These are phyloP conservation scores for Drosophila ustulata DNA, from an alignment of 2,888 invertebrate genomes.

Conservation along the genomic window DNA sequence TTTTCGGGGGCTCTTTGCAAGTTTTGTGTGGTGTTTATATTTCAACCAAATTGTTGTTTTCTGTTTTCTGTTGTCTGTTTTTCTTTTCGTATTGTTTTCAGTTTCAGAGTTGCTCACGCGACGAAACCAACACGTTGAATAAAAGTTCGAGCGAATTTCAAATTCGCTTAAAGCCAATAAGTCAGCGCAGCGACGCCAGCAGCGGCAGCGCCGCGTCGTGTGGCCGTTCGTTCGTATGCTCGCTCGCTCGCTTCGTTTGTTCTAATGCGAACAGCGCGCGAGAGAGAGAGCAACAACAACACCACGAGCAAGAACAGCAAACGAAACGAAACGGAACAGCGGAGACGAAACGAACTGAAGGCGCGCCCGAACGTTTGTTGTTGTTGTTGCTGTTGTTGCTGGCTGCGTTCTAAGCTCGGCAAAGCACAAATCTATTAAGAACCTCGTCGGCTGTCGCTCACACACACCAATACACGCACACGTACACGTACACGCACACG, in stretches of 20 bases:
- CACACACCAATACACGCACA: constrained; percentile 3
- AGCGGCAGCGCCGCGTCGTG: constrained; percentile 20
- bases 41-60: constrained; percentile 13
- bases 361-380: constrained; percentile 60
- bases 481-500: neutral
- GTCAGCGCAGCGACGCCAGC: constrained; percentile 51
- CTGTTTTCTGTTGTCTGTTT: constrained; percentile 22
- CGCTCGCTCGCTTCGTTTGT: constrained; percentile 27
- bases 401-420: constrained; percentile 53
- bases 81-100: constrained; percentile 50
- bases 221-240: constrained; percentile 5
- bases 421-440: constrained; percentile 71
- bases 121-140: constrained; percentile 79
- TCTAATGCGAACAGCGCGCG: constrained; percentile 38
- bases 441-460: constrained; percentile 46
- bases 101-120: constrained; percentile 77
- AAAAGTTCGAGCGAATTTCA: constrained; percentile 77
- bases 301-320: neutral
- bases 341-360: constrained; percentile 44
- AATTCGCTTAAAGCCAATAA: constrained; percentile 80
- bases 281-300: constrained; percentile 20
- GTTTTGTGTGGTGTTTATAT: constrained; percentile 27
- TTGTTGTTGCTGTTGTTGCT: constrained; percentile 32
- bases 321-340: constrained; percentile 2
- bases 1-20: constrained; percentile 41